phyloP scores from a whole-genome alignment of 2,113 vertebrate species.

The Puma concolor region DNA sequence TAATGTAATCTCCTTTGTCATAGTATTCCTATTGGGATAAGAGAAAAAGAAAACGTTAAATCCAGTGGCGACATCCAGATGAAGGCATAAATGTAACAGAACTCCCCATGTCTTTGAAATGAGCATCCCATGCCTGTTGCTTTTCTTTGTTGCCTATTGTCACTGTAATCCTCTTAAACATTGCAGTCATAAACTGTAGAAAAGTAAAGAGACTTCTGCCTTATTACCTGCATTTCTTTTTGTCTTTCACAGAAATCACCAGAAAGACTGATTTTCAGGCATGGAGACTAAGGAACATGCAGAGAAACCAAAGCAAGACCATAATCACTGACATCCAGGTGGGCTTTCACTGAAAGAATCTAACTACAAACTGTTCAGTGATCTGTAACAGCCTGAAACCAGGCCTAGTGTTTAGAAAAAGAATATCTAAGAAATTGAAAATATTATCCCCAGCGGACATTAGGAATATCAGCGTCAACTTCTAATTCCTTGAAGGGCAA shows the following conservation, averaged over 20 bases:
- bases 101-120: not conserved
- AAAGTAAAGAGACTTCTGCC: not conserved
- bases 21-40: constrained; percentile 90
- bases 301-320: not conserved
- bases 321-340: not conserved
- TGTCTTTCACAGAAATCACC: not conserved
- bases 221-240: not conserved
- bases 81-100: not conserved
- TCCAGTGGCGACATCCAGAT: not conserved
- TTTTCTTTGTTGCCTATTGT: not conserved
- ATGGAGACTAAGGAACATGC: not conserved
- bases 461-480: not conserved
- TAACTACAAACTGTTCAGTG: not conserved
- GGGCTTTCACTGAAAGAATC: not conserved
- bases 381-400: not conserved
- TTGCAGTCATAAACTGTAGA: not conserved
- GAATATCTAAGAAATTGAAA: not conserved
- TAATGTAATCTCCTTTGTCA: constrained; percentile 95
- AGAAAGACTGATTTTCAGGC: not conserved
- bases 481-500: not conserved
- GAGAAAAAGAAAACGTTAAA: not conserved
- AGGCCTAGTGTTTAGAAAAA: not conserved
- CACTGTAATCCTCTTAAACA: not conserved
- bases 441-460: not conserved
- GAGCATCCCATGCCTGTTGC: not conserved